Percentiles rank a stretch among this genome's conserved stretches.
phyloP scores from a whole-genome alignment of 2,797 vertebrate genomes.

The Sorex maritimensis region DNA sequence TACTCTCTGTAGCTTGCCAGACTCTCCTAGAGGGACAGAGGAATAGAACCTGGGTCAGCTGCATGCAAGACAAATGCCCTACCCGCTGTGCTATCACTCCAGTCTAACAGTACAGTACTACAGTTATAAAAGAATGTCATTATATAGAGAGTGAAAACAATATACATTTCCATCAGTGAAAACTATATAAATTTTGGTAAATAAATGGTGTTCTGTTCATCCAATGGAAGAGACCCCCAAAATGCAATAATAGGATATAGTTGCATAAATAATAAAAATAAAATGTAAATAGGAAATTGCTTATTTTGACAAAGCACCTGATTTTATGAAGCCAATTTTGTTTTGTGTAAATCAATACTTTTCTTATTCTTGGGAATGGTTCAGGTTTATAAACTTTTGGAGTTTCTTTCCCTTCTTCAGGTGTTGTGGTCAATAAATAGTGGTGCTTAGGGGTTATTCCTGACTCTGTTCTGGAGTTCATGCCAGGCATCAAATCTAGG shows the following conservation, averaged over 20 bases:
- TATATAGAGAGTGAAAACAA: neutral
- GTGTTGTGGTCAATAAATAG: too few species aligned
- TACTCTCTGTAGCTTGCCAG: too few species aligned
- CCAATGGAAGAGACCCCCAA: neutral
- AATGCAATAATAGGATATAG: neutral
- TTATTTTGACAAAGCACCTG: neutral
- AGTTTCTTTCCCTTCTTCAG: neutral
- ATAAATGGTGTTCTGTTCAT: neutral
- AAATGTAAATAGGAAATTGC: neutral
- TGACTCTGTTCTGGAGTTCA: too few species aligned
- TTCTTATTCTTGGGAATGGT: constrained; percentile 23
- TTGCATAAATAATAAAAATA: neutral
- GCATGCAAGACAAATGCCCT: too few species aligned
- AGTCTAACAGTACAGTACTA: neutral
- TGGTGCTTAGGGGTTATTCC: too few species aligned
- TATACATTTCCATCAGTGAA: neutral
- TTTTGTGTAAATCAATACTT: constrained; percentile 23
- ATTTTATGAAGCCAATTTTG: constrained; percentile 39
- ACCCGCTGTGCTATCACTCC: too few species aligned
- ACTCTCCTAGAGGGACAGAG: too few species aligned
- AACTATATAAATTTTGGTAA: neutral
- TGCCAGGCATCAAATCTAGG: too few species aligned
- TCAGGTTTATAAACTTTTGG: neutral
- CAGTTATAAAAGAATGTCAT: neutral
- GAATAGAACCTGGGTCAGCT: too few species aligned